phyloP scores from a whole-genome alignment of 2,797 vertebrate species.

The Micrastur ruficollis region DNA sequence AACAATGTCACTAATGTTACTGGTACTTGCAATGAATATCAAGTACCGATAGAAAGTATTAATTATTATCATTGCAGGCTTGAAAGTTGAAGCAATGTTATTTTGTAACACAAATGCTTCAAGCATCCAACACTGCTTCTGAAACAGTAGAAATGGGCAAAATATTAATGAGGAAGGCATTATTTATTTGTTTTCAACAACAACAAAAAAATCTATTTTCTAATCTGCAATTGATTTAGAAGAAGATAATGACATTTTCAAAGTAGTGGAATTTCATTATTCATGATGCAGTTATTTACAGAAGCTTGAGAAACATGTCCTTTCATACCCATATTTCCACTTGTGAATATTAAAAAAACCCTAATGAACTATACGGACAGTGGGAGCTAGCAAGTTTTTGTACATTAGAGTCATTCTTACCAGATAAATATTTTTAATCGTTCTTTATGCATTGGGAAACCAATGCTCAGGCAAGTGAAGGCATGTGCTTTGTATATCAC shows the following conservation, averaged over 20 bases:
- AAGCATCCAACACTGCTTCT: conserved; percentile 12
- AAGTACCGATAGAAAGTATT: conserved; percentile 43
- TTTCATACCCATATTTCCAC: neutral
- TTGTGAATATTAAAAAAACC: neutral
- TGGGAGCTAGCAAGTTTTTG: neutral
- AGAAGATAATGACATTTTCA: neutral
- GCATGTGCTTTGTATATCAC: neutral
- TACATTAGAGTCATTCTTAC: neutral
- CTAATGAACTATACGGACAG: neutral
- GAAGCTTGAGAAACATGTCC: neutral
- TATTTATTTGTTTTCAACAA: conserved; percentile 24
- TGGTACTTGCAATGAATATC: conserved; percentile 24
- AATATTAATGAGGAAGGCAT: neutral
- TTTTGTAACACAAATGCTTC: conserved; percentile 16
- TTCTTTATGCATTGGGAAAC: neutral
- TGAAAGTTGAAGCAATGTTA: conserved; percentile 35
- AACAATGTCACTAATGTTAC: conserved; percentile 47
- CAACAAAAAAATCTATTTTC: neutral
- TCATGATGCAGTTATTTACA: neutral
- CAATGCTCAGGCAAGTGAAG: neutral
- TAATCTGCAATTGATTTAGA: neutral
- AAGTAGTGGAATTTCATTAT: neutral
- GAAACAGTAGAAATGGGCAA: neutral
- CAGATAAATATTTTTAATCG: neutral
- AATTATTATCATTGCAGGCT: conserved; percentile 41